Evolutionary conservation across 2,113 vertebrate genomes (phyloP).

Genomic region (Oenanthe oenanthe): DNA sequence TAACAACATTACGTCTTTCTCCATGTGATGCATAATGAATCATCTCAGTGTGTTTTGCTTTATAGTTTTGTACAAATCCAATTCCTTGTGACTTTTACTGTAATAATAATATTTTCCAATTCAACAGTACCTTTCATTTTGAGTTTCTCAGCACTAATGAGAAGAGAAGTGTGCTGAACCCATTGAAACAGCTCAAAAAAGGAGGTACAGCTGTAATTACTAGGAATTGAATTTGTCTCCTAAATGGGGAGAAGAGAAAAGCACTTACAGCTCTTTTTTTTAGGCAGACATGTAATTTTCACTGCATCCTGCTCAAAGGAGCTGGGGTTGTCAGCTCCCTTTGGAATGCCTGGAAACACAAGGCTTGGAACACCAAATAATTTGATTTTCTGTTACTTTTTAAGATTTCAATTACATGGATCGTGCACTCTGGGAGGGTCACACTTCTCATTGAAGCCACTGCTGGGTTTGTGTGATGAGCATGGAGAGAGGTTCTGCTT

Average conservation of each 20-base stretch:
- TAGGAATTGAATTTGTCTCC: not conserved
- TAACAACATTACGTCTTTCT: constrained; percentile 62
- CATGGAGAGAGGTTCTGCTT: not conserved
- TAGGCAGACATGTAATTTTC: not conserved
- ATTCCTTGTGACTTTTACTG: constrained; percentile 48
- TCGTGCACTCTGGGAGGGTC: rapidly evolving
- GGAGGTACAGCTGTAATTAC: constrained; percentile 2
- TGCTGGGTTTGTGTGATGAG: not conserved
- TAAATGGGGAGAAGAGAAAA: not conserved
- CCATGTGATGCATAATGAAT: constrained; percentile 63
- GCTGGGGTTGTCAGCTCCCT: not conserved
- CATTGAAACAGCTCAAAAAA: not conserved
- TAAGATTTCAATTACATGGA: not conserved
- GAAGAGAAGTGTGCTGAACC: not conserved
- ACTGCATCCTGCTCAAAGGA: not conserved
- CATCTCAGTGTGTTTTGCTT: constrained; percentile 55
- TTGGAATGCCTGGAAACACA: not conserved
- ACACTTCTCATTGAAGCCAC: not conserved
- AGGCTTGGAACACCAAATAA: not conserved
- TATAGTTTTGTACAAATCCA: constrained; percentile 39
- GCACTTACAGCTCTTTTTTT: not conserved
- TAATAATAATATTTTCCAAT: constrained; percentile 62
- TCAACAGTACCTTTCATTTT: constrained; percentile 1
- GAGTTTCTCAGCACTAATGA: not conserved
- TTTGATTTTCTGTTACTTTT: not conserved